Evolutionary conservation across 1,140 invertebrate species (phyloP).

Genomic region (Cherax destructor): DNA sequence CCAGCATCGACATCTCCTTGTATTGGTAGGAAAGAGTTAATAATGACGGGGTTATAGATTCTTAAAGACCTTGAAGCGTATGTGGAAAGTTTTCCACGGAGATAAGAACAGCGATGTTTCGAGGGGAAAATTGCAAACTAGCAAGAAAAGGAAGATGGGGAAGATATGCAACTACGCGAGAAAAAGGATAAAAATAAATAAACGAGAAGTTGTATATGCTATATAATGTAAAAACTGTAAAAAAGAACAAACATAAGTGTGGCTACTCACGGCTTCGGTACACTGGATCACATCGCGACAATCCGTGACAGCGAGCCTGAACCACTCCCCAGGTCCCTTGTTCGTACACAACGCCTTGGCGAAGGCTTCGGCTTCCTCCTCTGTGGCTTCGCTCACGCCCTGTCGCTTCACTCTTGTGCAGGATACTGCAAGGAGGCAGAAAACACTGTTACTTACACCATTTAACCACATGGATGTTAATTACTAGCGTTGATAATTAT

Average conservation of each 20-base stretch:
- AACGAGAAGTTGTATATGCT: not conserved
- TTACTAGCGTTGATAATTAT: too few relatives aligned
- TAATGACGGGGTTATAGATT: too few relatives aligned
- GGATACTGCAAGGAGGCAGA: not conserved
- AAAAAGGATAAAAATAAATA: not conserved
- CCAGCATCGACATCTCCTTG: too few relatives aligned
- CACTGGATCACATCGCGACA: slow-evolving; percentile 97
- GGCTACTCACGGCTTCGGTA: slow-evolving; percentile 84
- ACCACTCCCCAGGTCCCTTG: slow-evolving; percentile 97
- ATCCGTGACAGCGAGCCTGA: slow-evolving; percentile 90
- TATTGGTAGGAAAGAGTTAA: too few relatives aligned
- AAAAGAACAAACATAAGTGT: not conserved
- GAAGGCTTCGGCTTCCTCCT: slow-evolving; percentile 84
- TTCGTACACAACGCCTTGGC: slow-evolving; percentile 90
- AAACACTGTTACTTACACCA: not conserved
- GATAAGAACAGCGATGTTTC: too few relatives aligned
- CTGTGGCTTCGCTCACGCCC: slow-evolving; percentile 14
- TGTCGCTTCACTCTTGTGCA: not conserved
- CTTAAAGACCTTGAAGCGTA: too few relatives aligned
- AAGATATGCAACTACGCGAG: not conserved
- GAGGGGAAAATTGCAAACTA: too few relatives aligned
- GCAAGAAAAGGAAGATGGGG: not conserved
- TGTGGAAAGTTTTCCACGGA: too few relatives aligned
- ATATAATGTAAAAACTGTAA: not conserved
- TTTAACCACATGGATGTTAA: too few relatives aligned